phyloP scores from a whole-genome alignment of 2,888 invertebrate species.

The Epinotia demarniana region DNA sequence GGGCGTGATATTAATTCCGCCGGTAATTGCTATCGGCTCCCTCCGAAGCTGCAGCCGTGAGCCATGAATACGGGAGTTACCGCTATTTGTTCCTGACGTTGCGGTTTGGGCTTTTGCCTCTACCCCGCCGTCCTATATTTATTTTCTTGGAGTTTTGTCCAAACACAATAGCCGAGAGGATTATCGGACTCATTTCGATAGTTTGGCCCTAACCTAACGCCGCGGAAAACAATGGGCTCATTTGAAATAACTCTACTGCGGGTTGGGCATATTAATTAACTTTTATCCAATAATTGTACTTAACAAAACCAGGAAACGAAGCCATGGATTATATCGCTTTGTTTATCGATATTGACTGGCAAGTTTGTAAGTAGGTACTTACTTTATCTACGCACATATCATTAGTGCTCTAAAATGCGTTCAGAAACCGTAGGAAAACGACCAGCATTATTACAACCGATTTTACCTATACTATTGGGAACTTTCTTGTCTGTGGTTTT shows the following conservation, averaged over 20 bases:
- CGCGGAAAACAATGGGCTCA: slow-evolving; percentile 63
- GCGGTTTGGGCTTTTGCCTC: slow-evolving; percentile 81
- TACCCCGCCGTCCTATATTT: slow-evolving; percentile 74
- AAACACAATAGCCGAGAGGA: slow-evolving; percentile 72
- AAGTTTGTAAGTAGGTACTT: too few relatives aligned
- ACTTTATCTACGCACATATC: too few relatives aligned
- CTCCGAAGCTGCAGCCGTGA: slow-evolving; percentile 81
- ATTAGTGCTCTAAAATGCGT: too few relatives aligned
- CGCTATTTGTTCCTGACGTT: slow-evolving; percentile 84
- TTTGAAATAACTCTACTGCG: slow-evolving; percentile 62
- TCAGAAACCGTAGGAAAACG: too few relatives aligned
- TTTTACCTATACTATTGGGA: too few relatives aligned
- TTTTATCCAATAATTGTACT: slow-evolving; percentile 49
- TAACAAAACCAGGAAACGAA: slow-evolving; percentile 49
- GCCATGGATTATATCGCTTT: slow-evolving; percentile 5
- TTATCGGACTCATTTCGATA: slow-evolving; percentile 70
- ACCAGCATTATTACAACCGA: too few relatives aligned
- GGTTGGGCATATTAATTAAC: slow-evolving; percentile 51
- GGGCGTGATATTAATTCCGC: slow-evolving; percentile 84
- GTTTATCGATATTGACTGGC: background rate
- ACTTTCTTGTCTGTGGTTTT: too few relatives aligned
- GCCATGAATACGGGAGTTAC: slow-evolving; percentile 84
- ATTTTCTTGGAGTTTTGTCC: slow-evolving; percentile 81
- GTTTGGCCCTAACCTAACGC: slow-evolving; percentile 63
- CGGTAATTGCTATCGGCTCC: slow-evolving; percentile 84